These are phyloP conservation scores for Coronaproctus castanopsis DNA, from an alignment of 2,888 invertebrate species.

Conservation along the genomic window DNA sequence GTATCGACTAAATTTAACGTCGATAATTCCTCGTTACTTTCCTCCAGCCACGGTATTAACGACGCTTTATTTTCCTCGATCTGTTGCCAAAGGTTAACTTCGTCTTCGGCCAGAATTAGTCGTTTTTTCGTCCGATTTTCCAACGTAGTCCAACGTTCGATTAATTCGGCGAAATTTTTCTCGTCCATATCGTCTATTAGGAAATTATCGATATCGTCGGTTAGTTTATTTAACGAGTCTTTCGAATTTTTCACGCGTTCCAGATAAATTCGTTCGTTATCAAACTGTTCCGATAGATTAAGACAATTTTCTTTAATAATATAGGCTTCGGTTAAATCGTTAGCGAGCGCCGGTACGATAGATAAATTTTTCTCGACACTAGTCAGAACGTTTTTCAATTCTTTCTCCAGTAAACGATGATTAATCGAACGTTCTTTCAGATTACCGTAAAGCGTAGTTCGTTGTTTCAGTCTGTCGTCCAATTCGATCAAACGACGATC, in stretches of 20 bases:
- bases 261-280: slow-evolving; percentile 49
- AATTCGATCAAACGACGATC: slow-evolving; percentile 1
- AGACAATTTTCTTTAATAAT: slow-evolving; percentile 51
- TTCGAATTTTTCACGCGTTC: slow-evolving; percentile 61
- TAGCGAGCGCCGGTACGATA: slow-evolving; percentile 31
- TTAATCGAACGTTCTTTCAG: slow-evolving; percentile 5
- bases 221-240: slow-evolving; percentile 45
- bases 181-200: slow-evolving; percentile 31
- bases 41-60: slow-evolving; percentile 60
- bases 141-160: slow-evolving; percentile 34
- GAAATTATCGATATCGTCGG: slow-evolving; percentile 44
- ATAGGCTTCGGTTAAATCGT: slow-evolving; percentile 49
- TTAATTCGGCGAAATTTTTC: slow-evolving; percentile 28
- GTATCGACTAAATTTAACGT: slow-evolving; percentile 52
- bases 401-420: slow-evolving; percentile 3
- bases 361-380: slow-evolving; percentile 4
- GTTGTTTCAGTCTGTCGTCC: slow-evolving; percentile 8
- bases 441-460: slow-evolving; percentile 3
- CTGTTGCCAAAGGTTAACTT: slow-evolving; percentile 80
- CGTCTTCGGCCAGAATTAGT: slow-evolving; percentile 47
- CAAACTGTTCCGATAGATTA: slow-evolving; percentile 50
- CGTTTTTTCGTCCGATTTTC: slow-evolving; percentile 25
- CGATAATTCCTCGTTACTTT: slow-evolving; percentile 55
- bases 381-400: slow-evolving; percentile 2
- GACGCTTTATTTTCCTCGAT: slow-evolving; percentile 70